Evolutionary conservation across 2,888 invertebrate genomes (phyloP), one percentile per base, ranked within the genome.

Genomic region (Nezara viridula): DNA sequence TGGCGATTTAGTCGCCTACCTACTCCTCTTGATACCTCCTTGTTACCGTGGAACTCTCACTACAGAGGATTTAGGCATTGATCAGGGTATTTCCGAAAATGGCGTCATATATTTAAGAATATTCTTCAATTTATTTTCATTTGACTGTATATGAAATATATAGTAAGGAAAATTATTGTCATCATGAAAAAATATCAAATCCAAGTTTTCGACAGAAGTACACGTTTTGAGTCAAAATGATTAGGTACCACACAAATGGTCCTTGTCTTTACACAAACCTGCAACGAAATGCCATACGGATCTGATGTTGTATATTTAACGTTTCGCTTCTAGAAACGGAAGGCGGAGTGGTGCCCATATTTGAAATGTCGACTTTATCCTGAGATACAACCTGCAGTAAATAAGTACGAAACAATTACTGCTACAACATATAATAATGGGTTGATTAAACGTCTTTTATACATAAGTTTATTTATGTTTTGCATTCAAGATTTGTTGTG

Each of bases 1-100:
- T 44, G 44, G 44, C 44, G 44, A 81, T 81, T 81, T 40, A 44
- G 81, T 81, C 44, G 24, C 81, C 44, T 81, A 40, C 81, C 81
- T 81, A n/a, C 81, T 73, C 7, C 21, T 73, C 6, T 37, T 73
- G 19, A 73, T 37, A 19, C 7, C 66, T 12, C 16, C 37, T 73
- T 37, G 32, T 73, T 73, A 73, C 37, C 32, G 32, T 3, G 19
- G 1, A 19, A 24, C 19, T 73, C 32, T 37, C 2, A 14, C 21
- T 6, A 27, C 14, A 14, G 60, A 27, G 16, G 60, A 27, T 73
- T 73, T 1, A 7, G 9, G 2, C 19, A 73, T 73, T 73, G 66
- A 19, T 73, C 24, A 55, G 50, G 50, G 14, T 50, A 50, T 16
- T 16, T 44, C 44, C 5, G 44, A 44, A 44, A 44, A 44, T 10